Evolutionary conservation across 2,113 vertebrate genomes (phyloP).

Genomic region (Sphaerodactylus townsendi): DNA sequence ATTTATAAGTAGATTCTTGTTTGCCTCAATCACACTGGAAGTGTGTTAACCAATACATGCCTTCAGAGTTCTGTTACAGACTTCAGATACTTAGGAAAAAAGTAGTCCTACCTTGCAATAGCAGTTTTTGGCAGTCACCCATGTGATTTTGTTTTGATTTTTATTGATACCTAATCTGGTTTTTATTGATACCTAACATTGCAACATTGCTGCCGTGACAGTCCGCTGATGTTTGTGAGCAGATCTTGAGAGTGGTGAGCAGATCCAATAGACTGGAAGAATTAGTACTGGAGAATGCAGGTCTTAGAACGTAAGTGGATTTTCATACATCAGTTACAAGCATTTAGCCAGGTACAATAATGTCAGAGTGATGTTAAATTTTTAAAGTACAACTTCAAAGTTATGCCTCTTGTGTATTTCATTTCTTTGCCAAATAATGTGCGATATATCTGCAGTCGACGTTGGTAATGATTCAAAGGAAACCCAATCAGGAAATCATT

Average conservation of each 20-base stretch:
- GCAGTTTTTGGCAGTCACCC: background rate
- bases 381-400: background rate
- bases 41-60: background rate
- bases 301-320: constrained; percentile 90
- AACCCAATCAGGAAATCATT: background rate
- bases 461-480: background rate
- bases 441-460: background rate
- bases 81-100: background rate
- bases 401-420: background rate
- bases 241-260: constrained; percentile 91
- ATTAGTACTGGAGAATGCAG: constrained; percentile 92
- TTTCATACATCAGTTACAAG: background rate
- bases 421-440: background rate
- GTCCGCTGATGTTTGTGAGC: constrained; percentile 94
- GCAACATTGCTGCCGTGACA: constrained; percentile 67
- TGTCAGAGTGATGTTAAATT: background rate
- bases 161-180: background rate
- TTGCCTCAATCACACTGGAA: background rate
- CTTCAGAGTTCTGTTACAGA: background rate
- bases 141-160: background rate
- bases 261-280: constrained; percentile 92
- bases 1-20: background rate
- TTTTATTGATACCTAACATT: constrained; percentile 34
- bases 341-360: constrained; percentile 1
- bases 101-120: background rate